Conservation (phyloP, 2,888 invertebrate species). For the Netelia virgata region DNA sequence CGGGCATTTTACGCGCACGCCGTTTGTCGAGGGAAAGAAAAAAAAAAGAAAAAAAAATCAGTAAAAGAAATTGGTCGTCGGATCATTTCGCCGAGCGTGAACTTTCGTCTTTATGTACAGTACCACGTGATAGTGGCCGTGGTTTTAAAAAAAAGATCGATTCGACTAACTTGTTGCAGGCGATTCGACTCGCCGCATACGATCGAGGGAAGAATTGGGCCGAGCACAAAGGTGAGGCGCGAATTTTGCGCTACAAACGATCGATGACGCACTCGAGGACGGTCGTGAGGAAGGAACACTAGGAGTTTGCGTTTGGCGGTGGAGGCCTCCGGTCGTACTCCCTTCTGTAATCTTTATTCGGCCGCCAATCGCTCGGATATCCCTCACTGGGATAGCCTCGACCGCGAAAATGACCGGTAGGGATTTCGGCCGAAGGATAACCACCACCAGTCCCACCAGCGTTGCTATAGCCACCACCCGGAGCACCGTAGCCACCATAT, state of each 20-base stretch:
- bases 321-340: slow-evolving; percentile 89
- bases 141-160: slow-evolving; percentile 45
- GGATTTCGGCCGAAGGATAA: slow-evolving; percentile 81
- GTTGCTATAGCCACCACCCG: slow-evolving; percentile 77
- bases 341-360: slow-evolving; percentile 85
- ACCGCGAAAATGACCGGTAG: slow-evolving; percentile 80
- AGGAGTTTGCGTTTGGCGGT: slow-evolving; percentile 85
- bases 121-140: slow-evolving; percentile 48
- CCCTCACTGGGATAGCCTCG: slow-evolving; percentile 80
- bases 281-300: slow-evolving; percentile 80
- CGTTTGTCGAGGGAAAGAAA: slow-evolving; percentile 22
- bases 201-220: slow-evolving; percentile 8
- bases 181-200: neutral
- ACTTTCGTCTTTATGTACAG: slow-evolving; percentile 62
- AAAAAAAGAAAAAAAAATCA: slow-evolving; percentile 46
- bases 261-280: slow-evolving; percentile 79
- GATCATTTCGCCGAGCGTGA: slow-evolving; percentile 41
- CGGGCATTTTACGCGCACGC: neutral
- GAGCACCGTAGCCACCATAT: slow-evolving; percentile 82
- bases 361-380: slow-evolving; percentile 85
- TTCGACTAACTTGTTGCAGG: slow-evolving; percentile 24
- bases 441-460: slow-evolving; percentile 85
- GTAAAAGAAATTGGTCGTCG: slow-evolving; percentile 9
- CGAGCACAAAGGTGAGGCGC: neutral
- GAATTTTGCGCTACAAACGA: slow-evolving; percentile 71